Percentiles rank a stretch among this genome's conserved stretches.
Conservation (phyloP, 1,140 invertebrate species). For the Lasioglossum albipes region DNA sequence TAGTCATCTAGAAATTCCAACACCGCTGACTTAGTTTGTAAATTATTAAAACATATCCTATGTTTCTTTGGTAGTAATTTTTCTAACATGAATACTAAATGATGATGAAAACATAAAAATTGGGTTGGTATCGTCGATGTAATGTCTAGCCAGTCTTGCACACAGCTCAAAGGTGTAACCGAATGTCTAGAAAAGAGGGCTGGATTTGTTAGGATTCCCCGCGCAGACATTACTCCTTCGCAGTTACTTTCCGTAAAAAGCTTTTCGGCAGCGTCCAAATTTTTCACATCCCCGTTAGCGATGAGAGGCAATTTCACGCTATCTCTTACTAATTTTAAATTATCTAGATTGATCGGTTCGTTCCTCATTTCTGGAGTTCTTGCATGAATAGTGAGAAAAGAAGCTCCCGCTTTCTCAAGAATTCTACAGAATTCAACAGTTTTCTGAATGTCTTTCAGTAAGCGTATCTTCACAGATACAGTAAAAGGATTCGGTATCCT, state of each 20-base stretch:
- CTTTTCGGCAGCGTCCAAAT: conserved; percentile 84
- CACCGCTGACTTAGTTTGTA: conserved; percentile 85
- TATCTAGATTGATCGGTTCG: conserved; percentile 87
- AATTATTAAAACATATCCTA: conserved; percentile 88
- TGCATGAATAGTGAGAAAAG: conserved; percentile 95
- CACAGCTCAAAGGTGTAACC: conserved; percentile 87
- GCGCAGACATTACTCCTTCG: conserved; percentile 93
- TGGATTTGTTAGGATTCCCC: conserved; percentile 94
- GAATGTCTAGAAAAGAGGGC: conserved; percentile 88
- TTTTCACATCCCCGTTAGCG: conserved; percentile 94
- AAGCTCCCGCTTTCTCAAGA: conserved; percentile 91
- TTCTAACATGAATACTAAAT: conserved; percentile 96
- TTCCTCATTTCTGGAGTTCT: conserved; percentile 91
- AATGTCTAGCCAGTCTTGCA: conserved; percentile 93
- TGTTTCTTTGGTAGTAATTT: conserved; percentile 86
- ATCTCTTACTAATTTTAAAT: conserved; percentile 87
- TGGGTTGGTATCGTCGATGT: conserved; percentile 73
- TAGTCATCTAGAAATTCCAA: conserved; percentile 85
- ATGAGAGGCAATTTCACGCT: conserved; percentile 89
- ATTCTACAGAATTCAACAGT: conserved; percentile 89
- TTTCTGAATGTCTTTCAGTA: conserved; percentile 83
- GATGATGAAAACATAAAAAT: conserved; percentile 94
- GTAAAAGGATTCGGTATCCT: conserved; percentile 88
- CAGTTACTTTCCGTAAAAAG: conserved; percentile 86
- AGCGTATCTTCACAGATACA: conserved; percentile 95